phyloP scores from a whole-genome alignment of 2,888 invertebrate species.

The Drosophila anomelani region DNA sequence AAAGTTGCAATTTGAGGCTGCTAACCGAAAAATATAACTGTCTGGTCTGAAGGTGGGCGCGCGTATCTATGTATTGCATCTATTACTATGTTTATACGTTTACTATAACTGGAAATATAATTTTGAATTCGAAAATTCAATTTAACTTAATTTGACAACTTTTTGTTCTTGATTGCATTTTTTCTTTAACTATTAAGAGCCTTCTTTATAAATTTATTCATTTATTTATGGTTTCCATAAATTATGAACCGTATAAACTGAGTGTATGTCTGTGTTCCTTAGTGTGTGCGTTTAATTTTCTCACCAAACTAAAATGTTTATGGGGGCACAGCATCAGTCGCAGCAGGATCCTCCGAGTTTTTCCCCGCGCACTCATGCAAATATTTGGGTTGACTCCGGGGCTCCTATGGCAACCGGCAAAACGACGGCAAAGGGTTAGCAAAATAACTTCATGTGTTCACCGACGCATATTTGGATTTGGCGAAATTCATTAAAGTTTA shows the following conservation, averaged over 20 bases:
- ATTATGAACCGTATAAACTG: background rate
- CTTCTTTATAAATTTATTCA: too few relatives aligned
- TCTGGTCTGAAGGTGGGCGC: constrained; percentile 46
- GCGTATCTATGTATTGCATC: constrained; percentile 9
- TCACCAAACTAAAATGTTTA: constrained; percentile 79
- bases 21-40: constrained; percentile 69
- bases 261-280: constrained; percentile 5
- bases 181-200: too few relatives aligned
- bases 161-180: too few relatives aligned
- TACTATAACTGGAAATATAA: background rate
- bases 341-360: constrained; percentile 43
- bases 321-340: constrained; percentile 28
- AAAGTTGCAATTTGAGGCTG: constrained; percentile 71
- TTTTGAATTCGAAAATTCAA: too few relatives aligned
- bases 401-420: constrained; percentile 57
- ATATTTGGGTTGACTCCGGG: constrained; percentile 62
- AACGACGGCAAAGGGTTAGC: constrained; percentile 76
- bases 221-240: too few relatives aligned
- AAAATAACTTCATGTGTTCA: constrained; percentile 75
- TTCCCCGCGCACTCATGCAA: constrained; percentile 66
- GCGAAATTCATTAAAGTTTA: constrained; percentile 80
- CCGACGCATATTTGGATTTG: constrained; percentile 68
- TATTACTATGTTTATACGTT: background rate
- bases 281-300: constrained; percentile 72
- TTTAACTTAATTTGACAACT: too few relatives aligned